phyloP scores from a whole-genome alignment of 1,140 invertebrate genomes.

The Drosophila rufa region DNA sequence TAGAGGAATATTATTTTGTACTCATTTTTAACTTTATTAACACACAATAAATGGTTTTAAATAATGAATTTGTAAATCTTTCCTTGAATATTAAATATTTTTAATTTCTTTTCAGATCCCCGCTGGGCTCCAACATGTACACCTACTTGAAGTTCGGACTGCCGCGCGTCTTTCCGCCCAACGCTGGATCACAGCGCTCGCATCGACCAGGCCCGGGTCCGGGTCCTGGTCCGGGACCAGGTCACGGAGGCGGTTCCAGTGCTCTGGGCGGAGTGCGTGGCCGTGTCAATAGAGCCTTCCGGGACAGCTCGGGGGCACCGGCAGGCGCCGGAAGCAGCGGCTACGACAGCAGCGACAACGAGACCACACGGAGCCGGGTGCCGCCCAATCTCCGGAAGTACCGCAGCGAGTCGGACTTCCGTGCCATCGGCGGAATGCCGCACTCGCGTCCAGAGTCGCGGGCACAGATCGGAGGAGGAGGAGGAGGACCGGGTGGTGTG shows the following conservation, averaged over 20 bases:
- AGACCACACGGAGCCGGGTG: slow-evolving; percentile 87
- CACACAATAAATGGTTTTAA: no score
- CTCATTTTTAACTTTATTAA: neutral
- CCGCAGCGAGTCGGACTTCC: slow-evolving; percentile 93
- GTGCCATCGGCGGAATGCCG: slow-evolving; percentile 86
- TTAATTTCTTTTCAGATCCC: slow-evolving; percentile 86
- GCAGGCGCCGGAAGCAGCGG: slow-evolving; percentile 89
- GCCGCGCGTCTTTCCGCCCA: slow-evolving; percentile 94
- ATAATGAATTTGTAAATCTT: no score
- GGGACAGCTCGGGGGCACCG: slow-evolving; percentile 75
- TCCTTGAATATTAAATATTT: no score
- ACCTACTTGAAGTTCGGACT: slow-evolving; percentile 97
- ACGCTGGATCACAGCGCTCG: slow-evolving; percentile 88
- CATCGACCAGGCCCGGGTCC: slow-evolving; percentile 84
- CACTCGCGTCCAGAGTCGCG: slow-evolving; percentile 83
- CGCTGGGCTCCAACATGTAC: slow-evolving; percentile 95
- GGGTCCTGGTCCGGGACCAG: slow-evolving; percentile 62
- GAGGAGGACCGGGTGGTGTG: slow-evolving; percentile 37
- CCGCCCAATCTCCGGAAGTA: slow-evolving; percentile 88
- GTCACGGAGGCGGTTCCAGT: slow-evolving; percentile 70
- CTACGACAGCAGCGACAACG: slow-evolving; percentile 93
- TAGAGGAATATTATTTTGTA: no score
- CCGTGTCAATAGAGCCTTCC: slow-evolving; percentile 79
- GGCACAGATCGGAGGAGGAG: slow-evolving; percentile 52
- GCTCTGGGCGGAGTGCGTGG: slow-evolving; percentile 82